Evolutionary conservation across 2,797 vertebrate genomes (phyloP), one percentile per base, ranked within the genome.

Genomic region (Hydrolagus colliei): DNA sequence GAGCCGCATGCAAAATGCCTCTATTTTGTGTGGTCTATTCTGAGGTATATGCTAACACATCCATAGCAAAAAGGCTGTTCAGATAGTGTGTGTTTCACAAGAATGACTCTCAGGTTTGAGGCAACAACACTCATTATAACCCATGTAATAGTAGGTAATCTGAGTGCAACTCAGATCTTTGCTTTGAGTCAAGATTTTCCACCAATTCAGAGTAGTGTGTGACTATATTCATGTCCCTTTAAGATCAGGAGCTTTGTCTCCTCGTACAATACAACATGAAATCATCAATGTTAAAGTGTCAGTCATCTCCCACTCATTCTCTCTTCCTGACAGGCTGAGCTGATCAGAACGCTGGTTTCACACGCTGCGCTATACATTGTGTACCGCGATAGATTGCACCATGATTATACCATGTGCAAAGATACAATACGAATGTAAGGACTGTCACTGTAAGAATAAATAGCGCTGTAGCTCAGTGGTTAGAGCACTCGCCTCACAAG

Each of bases 51-150:
- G 65, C 27, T 6, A 2, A 71, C 65, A 71, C 71, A 68, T 84
- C 63, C 12, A 84, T 84, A n/a, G 71, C 16, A 71, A 27, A 52
- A 84, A 84, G 65, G 10, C 11, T 20, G 12, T 84, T 52, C 65
- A 84, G 65, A 20, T 10, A 84, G 20, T 67, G 65, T 67, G 20
- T 9, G 65, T 84, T 9, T 84, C 41, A 52, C 41, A 41, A 41
- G 63, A 84, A 84, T 32, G 41, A 71, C 65, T 32, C 14, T 52
- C 9, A 35, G 65, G 20, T 32, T 16, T 52, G 41, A 84, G 65
- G 41, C 41, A 52, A 84, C 71, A 27, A 84, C 65, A 11, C 65
- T 71, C 79, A n/a, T 71, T 67, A 52, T 71, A 68, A 67, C 79
- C 65, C n/a, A 41, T 67, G 65, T 11, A 27, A 27, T 27, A 27